Evolutionary conservation across 2,113 vertebrate species (phyloP).

Genomic region (Hyla sarda): DNA sequence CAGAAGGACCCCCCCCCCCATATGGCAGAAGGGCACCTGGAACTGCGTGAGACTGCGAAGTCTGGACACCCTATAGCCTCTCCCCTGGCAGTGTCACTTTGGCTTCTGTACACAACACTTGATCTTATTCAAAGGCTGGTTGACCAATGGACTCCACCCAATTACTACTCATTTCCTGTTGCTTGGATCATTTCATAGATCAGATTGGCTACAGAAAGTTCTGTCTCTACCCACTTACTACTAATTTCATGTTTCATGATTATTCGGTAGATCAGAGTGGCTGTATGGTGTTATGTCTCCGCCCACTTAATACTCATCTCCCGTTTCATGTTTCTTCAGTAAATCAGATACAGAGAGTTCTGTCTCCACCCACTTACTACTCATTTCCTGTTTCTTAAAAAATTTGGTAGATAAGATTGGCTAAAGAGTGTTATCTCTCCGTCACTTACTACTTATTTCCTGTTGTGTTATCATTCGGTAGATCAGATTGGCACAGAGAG

Average conservation of each 20-base stretch:
- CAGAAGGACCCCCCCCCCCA: too few relatives aligned
- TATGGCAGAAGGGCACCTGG: too few relatives aligned
- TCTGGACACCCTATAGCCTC: too few relatives aligned
- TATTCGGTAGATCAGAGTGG: neutral
- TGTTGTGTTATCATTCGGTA: neutral
- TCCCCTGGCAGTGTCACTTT: too few relatives aligned
- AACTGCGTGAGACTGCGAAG: too few relatives aligned
- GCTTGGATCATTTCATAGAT: neutral
- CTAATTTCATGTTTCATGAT: neutral
- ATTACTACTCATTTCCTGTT: too few relatives aligned
- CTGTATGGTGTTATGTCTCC: neutral
- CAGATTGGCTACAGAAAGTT: neutral
- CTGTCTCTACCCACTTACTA: neutral
- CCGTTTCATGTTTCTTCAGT: neutral
- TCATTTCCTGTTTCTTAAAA: neutral
- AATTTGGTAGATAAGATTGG: neutral
- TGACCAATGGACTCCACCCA: too few relatives aligned
- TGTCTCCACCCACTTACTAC: neutral
- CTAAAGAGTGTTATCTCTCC: neutral
- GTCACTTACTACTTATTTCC: neutral
- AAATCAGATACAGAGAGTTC: neutral
- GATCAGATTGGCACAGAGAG: neutral
- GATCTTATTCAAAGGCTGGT: too few relatives aligned
- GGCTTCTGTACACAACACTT: too few relatives aligned
- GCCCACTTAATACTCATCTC: neutral